These are phyloP conservation scores for Itoplectis maculator DNA, from an alignment of 2,888 invertebrate species.

Conservation along the genomic window DNA sequence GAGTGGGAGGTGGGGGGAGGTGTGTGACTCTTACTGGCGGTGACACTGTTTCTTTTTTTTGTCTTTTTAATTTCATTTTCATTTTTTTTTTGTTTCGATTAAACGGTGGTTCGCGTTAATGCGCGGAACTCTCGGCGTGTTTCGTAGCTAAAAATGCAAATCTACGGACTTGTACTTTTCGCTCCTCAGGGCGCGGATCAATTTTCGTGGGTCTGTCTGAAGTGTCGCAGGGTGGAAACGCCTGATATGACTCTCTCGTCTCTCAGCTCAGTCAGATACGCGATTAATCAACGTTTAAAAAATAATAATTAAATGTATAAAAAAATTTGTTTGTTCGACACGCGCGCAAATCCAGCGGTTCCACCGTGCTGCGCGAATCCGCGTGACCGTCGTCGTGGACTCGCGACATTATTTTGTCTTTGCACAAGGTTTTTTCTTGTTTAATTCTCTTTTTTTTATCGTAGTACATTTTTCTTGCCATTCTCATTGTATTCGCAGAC, in stretches of 20 bases:
- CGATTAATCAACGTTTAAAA: conserved; percentile 13
- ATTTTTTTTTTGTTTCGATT: conserved; percentile 35
- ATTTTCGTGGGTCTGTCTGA: conserved; percentile 1
- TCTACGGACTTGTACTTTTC: conserved; percentile 47
- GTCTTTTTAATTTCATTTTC: conserved; percentile 38
- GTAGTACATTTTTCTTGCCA: conserved; percentile 42
- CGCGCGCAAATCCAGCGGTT: conserved; percentile 27
- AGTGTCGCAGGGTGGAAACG: conserved; percentile 45
- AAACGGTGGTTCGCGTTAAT: neutral
- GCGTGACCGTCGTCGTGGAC: conserved; percentile 12
- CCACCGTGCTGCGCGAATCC: conserved; percentile 39
- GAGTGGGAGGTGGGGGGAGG: conserved; percentile 11
- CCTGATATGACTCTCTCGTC: conserved; percentile 47
- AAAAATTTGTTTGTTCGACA: conserved; percentile 4
- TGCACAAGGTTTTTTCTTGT: conserved; percentile 23
- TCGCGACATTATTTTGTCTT: conserved; percentile 14
- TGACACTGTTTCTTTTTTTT: conserved; percentile 66
- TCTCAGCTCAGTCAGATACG: conserved; percentile 28
- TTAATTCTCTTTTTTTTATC: conserved; percentile 13
- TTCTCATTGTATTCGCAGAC: conserved; percentile 57
- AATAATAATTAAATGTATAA: neutral
- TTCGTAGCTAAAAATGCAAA: conserved; percentile 47
- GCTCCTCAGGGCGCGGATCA: conserved; percentile 9
- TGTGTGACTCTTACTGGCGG: conserved; percentile 68
- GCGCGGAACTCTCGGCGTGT: conserved; percentile 16